Percentiles rank a stretch among this genome's conserved stretches.
Conservation (phyloP, 2,888 invertebrate genomes). For the Seira ritae region DNA sequence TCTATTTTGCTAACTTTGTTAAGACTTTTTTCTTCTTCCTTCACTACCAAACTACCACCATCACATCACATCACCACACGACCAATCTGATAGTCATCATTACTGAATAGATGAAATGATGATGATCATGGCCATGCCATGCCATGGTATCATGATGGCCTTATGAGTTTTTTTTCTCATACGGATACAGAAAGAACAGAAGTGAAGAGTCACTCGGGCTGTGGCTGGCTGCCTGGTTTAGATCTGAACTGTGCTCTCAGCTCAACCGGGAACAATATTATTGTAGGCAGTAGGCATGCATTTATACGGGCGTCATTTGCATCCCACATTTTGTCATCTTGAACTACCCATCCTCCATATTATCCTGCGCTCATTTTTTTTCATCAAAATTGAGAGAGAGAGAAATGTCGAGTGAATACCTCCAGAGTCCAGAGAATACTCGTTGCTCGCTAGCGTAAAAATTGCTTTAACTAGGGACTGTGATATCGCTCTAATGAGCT, state of each 20-base stretch:
- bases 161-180: slow-evolving; percentile 40
- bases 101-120: slow-evolving; percentile 27
- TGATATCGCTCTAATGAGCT: no score
- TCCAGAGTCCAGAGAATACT: no score
- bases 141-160: no score
- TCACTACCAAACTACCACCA: neutral
- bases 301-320: slow-evolving; percentile 36
- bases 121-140: slow-evolving; percentile 25
- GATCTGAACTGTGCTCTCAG: no score
- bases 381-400: neutral
- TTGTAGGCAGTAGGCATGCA: neutral
- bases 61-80: neutral
- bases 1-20: slow-evolving; percentile 51
- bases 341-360: neutral
- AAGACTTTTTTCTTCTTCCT: neutral
- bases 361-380: neutral
- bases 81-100: slow-evolving; percentile 40
- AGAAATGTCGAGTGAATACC: neutral
- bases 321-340: slow-evolving; percentile 21
- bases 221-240: no score
- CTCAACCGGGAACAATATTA: no score
- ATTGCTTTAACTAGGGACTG: no score
- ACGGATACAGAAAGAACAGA: slow-evolving; percentile 9
- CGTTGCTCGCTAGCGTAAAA: no score
- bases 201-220: no score